Base-by-base conservation (phyloP, 2,113 vertebrate genomes). In the Etia nguti region DNA sequence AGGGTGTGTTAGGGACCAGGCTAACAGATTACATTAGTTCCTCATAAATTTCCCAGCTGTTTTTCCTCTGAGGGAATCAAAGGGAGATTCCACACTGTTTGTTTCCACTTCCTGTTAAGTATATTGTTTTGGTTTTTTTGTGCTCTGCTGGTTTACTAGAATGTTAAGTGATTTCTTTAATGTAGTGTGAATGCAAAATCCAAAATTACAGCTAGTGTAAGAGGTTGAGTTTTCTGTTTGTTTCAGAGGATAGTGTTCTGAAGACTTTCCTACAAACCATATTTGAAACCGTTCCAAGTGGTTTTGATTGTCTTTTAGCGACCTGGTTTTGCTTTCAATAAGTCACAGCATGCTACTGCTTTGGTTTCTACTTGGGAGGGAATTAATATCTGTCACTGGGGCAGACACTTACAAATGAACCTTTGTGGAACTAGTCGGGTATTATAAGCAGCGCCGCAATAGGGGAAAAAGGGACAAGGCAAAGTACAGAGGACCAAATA, bases 171-270 rank as follows among this genome's bases (percentile, higher is more conserved):
- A 55, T 2, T 65, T 52, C 2, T 3, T 6, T n/a, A 50, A 6
- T 38, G 41, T 59, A 20, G 18, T 8, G 8, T 18, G 24, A 29
- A 41, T 7, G 0, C 9, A 70, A 6, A 29, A 34, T 26, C 9
- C 24, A 79, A 38, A 59, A 65, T 65, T 38, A 65, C 34, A 13
- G 60, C 60, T 0, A 38, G 29, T 1, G 0, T 8, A 8, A n/a
- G 20, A 13, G 60, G 34, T 13, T 38, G 31, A 38, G 12, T 6
- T 48, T 57, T 1, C 3, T 6, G 20, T 77, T 60, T n/a, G 8
- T 6, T 60, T 41, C 10, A 52, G 48, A 52, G 4, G 20, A 10
- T 10, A 9, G 50, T 22, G 9, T 13, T 77, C 16, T n/a, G 6
- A 77, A 50, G 26, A 31, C 46, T 50, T 12, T 38, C 34, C 18